phyloP scores from a whole-genome alignment of 2,113 vertebrate genomes.

The Gymnorhina tibicen region DNA sequence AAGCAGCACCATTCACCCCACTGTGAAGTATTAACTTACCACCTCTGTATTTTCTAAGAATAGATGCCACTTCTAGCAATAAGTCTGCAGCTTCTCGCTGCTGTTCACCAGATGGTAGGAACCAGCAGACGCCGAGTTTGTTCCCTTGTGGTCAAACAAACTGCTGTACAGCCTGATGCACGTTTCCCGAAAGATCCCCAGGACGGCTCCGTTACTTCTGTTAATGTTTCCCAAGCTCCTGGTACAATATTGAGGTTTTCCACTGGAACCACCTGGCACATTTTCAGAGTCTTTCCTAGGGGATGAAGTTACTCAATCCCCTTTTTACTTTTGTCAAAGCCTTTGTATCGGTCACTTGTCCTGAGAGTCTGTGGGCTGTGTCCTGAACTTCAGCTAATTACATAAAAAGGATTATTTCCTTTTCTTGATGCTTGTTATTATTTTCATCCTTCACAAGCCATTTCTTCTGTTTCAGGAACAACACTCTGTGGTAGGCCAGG shows the following conservation, averaged over 20 bases:
- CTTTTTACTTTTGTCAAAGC: neutral
- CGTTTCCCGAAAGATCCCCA: slow-evolving; percentile 20
- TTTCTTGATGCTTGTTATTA: slow-evolving; percentile 33
- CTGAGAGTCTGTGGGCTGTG: neutral
- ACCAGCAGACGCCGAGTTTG: neutral
- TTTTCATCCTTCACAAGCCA: slow-evolving; percentile 48
- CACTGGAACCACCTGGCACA: neutral
- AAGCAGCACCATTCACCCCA: neutral
- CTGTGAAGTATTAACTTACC: neutral
- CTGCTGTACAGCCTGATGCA: neutral
- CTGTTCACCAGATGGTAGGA: slow-evolving; percentile 14
- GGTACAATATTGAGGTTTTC: slow-evolving; percentile 23
- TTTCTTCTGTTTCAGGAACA: slow-evolving; percentile 75
- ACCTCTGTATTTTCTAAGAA: slow-evolving; percentile 5
- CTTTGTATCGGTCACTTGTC: neutral
- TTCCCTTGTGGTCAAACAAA: slow-evolving; percentile 1
- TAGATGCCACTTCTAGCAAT: neutral
- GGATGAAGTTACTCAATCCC: neutral
- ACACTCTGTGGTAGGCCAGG: slow-evolving; percentile 74
- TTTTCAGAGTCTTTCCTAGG: neutral
- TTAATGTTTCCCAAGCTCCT: slow-evolving; percentile 6
- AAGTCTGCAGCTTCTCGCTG: neutral
- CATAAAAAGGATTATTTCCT: slow-evolving; percentile 32
- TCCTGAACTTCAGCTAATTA: slow-evolving; percentile 18
- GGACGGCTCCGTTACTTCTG: neutral